These are phyloP conservation scores for Galleria mellonella DNA, from an alignment of 1,140 invertebrate species.

Conservation along the genomic window DNA sequence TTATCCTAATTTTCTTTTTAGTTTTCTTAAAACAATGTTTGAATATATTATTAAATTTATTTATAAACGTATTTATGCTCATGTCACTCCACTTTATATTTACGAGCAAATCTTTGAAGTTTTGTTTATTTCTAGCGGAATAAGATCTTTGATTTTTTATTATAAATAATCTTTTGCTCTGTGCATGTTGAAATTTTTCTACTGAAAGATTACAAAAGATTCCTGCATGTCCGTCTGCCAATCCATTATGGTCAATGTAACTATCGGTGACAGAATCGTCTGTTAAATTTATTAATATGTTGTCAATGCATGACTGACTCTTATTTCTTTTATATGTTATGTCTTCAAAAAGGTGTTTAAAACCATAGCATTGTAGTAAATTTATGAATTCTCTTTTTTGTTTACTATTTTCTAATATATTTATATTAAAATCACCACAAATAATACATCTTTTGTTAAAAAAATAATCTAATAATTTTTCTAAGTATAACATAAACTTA, in stretches of 20 bases:
- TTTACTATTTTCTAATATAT: constrained; percentile 2
- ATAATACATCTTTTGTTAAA: constrained; percentile 4
- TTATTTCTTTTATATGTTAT: neutral
- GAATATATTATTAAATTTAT: neutral
- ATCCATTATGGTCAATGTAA: constrained; percentile 2
- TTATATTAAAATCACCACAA: constrained; percentile 7
- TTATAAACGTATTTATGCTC: neutral
- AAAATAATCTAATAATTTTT: constrained; percentile 3
- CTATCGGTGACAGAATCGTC: neutral
- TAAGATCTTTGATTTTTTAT: neutral
- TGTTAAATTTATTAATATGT: constrained; percentile 9
- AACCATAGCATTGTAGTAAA: constrained; percentile 8
- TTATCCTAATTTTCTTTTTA: neutral
- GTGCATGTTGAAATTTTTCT: neutral
- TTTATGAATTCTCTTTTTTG: neutral
- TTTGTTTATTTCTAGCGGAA: neutral
- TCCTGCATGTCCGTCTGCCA: constrained; percentile 7
- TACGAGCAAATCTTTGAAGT: neutral
- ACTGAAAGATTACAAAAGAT: neutral
- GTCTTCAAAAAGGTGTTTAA: constrained; percentile 1
- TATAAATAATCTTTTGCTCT: neutral
- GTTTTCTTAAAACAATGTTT: constrained; percentile 3
- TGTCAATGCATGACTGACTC: constrained; percentile 7
- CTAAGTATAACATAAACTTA: constrained; percentile 1
- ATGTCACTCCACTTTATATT: neutral